Evolutionary conservation across 2,113 vertebrate species (phyloP).

Genomic region (Nannospalax galili): DNA sequence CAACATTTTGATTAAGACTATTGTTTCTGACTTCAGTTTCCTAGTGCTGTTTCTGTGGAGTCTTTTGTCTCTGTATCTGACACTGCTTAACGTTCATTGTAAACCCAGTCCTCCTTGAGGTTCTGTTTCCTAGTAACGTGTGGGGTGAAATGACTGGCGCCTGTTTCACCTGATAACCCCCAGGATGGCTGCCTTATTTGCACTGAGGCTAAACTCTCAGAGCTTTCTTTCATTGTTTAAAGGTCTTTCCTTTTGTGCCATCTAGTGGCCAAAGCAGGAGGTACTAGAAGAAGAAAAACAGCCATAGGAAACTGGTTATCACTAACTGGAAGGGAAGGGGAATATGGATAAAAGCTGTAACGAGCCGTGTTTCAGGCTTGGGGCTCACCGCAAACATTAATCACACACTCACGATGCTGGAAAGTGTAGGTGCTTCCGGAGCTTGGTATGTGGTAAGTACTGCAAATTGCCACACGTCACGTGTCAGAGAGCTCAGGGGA

Average conservation of each 20-base stretch:
- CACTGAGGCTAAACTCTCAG: fast-evolving
- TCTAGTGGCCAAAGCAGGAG: conserved; percentile 73
- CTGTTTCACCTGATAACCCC: background rate
- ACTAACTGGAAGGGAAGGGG: background rate
- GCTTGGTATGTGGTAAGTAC: background rate
- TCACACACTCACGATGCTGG: background rate
- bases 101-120: background rate
- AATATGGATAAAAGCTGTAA: background rate
- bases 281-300: background rate
- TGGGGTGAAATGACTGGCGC: background rate
- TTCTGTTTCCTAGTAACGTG: background rate
- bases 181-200: background rate
- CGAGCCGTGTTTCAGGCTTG: background rate
- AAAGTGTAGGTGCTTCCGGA: background rate
- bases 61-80: background rate
- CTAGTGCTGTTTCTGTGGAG: background rate
- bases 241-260: conserved; percentile 71
- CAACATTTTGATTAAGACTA: background rate
- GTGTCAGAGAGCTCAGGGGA: background rate
- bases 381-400: background rate
- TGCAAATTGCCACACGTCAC: fast-evolving
- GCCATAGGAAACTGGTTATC: background rate
- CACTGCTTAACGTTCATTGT: background rate
- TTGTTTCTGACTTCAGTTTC: background rate
- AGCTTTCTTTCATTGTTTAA: fast-evolving